phyloP scores from a whole-genome alignment of 1,140 invertebrate species.

The Rhizoglyphus robini region DNA sequence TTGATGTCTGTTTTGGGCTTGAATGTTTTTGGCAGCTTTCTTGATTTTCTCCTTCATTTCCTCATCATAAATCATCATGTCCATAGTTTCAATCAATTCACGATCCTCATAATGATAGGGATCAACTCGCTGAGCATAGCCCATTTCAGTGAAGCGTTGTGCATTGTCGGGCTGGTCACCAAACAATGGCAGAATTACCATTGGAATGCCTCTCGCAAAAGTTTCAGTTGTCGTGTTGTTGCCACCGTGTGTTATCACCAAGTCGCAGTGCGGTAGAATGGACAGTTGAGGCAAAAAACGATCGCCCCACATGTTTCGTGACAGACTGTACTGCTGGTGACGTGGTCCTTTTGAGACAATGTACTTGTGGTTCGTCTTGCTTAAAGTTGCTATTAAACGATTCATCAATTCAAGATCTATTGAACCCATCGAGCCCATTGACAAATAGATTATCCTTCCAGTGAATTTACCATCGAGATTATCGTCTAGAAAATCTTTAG shows the following conservation, averaged over 20 bases:
- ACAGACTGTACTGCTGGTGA: not conserved
- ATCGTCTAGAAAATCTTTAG: not conserved
- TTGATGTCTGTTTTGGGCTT: not conserved
- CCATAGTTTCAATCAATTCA: constrained; percentile 11
- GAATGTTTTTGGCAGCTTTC: not conserved
- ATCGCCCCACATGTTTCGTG: constrained; percentile 19
- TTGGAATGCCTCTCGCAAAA: not conserved
- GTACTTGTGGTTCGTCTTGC: not conserved
- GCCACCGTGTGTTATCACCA: constrained; percentile 32
- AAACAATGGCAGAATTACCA: constrained; percentile 20
- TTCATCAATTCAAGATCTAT: constrained; percentile 17
- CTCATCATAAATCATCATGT: constrained; percentile 1
- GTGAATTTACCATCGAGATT: not conserved
- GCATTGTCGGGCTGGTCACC: constrained; percentile 20
- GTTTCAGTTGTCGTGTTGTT: constrained; percentile 23
- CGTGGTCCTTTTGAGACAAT: constrained; percentile 13
- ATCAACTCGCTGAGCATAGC: not conserved
- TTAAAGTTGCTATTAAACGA: not conserved
- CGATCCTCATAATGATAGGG: constrained; percentile 16
- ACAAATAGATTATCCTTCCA: constrained; percentile 19
- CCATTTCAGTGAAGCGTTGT: constrained; percentile 7
- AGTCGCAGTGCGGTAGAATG: constrained; percentile 16
- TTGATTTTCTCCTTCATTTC: not conserved
- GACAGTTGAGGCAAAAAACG: constrained; percentile 2
- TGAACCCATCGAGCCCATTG: constrained; percentile 23